Base-by-base conservation (phyloP, 1,140 invertebrate genomes). In the Matsumurasca onukii region DNA sequence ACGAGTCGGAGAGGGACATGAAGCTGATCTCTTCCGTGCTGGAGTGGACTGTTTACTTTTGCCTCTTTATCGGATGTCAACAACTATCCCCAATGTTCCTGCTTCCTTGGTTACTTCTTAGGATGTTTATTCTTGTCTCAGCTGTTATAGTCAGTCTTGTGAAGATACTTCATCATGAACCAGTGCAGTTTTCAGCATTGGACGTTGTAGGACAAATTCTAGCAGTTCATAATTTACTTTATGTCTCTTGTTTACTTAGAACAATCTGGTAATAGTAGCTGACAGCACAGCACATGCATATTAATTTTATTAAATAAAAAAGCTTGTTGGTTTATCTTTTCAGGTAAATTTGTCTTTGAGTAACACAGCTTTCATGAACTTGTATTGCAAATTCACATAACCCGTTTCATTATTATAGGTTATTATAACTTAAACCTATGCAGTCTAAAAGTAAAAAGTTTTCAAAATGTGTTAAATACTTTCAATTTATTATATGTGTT, bases 21-120 rank as follows among this genome's bases (percentile, higher is more conserved):
- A 59, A 59, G 24, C 55, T 59, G 15, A 24, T 59, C 9, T 27
- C 55, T 9, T 22, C 55, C 13, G 55, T 59, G 12, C 2, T 59
- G 5, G 55, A 59, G 25, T 59, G 55, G 55, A 59, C 55, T 12
- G 24, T 29, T 29, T 59, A 59, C 25, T 27, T 22, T n/a, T 59
- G 55, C 30, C 55, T 59, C 3, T 27, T 59, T 27, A 59, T 59
- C 3, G 55, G 55, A 2, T 15, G 3, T 13, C 30, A 27, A 12
- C 3, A 59, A 9, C 5, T 1, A 9, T 2, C 25, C 5, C 15
- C 55, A 5, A 13, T 9, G 9, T 27, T 59, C 22, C 24, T 59
- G 22, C 15, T 59, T 9, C 55, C 55, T 15, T 59, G 55, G 55
- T n/a, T 59, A 27, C 24, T 13, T 13, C 22, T 59, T 2, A 25